Base-by-base conservation (phyloP, 2,888 invertebrate species). In the Cephus nigrinus region DNA sequence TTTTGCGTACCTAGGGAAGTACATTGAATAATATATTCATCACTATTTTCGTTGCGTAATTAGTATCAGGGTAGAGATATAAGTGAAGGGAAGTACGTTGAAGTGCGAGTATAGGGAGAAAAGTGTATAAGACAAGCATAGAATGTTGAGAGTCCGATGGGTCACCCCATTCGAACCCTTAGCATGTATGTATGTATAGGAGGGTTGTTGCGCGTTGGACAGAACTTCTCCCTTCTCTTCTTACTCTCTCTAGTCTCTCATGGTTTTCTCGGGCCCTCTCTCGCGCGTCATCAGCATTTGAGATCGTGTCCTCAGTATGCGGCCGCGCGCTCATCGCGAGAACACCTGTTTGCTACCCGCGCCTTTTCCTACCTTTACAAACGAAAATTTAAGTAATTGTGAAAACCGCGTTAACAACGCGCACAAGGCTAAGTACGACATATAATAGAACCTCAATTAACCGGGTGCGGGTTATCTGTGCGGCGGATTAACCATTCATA, bases 261-360 rank as follows among this genome's bases (percentile, higher is more conserved):
- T 34, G 74, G 31, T 40, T 55, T 74, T 55, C 73, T 55, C 71
- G 40, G 75, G 35, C 69, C 69, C 73, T 74, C 55, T 71, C 69
- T 75, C 68, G 31, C 73, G 33, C 74, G 68, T 36, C n/a, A 75
- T 77, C 73, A 69, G 32, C 76, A 76, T 40, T 71, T 15, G 76
- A 71, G 73, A 74, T 78, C 74, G 73, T 69, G 72, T 75, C 68
- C 85, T 85, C 86, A 88, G 88, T 88, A 85, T 81, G 84, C 84
- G 84, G 82, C 85, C 86, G 87, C 86, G 87, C 86, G 84, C 84
- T 86, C 84, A 80, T 82, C 83, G 87, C 79, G 86, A 82, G 83
- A 84, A 85, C 86, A 88, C 86, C 86, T 88, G 88, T 86, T 88
- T 83, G 83, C 85, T 74, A 76, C 74, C 68, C 69, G 12, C 31